Evolutionary conservation across 2,113 vertebrate genomes (phyloP).

Genomic region (Odontophorus gujanensis): DNA sequence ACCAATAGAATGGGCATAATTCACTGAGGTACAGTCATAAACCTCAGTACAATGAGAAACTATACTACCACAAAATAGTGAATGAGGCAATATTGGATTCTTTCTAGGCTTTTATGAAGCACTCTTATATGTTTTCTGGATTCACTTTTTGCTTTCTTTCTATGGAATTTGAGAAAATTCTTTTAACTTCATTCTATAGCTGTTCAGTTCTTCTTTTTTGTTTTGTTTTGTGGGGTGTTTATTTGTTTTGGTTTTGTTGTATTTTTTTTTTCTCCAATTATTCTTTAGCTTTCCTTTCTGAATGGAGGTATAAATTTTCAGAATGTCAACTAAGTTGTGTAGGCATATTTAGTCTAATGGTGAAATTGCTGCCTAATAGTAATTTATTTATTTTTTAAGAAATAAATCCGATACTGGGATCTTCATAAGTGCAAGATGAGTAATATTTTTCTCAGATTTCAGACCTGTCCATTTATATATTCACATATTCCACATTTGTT

Average conservation of each 20-base stretch:
- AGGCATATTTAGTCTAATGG: neutral
- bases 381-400: neutral
- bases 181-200: neutral
- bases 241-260: neutral
- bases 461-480: neutral
- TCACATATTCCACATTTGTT: neutral
- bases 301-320: neutral
- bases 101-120: neutral
- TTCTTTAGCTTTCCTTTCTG: neutral
- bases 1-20: neutral
- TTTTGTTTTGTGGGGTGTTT: no score
- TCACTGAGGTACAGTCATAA: constrained; percentile 15
- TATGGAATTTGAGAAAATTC: neutral
- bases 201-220: neutral
- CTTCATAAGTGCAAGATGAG: neutral
- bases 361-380: neutral
- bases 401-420: neutral
- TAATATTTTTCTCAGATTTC: neutral
- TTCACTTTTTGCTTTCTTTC: constrained; percentile 55
- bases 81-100: constrained; percentile 11
- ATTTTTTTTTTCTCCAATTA: neutral
- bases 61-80: neutral
- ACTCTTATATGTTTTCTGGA: neutral
- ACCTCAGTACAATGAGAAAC: neutral
- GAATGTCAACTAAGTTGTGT: neutral